Evolutionary conservation across 2,888 invertebrate species (phyloP).

Genomic region (Caradrina kadenii): DNA sequence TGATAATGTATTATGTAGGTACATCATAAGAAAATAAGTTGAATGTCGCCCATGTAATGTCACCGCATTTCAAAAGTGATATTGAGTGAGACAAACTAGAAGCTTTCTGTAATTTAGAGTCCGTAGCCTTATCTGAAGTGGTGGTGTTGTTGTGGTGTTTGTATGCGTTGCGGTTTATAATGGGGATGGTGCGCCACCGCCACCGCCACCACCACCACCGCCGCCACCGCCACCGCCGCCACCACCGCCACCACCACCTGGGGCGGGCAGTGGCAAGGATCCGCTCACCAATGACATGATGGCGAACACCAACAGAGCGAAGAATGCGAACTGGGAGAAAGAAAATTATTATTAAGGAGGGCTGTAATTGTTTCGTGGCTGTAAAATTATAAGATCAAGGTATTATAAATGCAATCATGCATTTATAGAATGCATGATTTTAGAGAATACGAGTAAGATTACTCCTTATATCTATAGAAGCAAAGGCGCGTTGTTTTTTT

Average conservation of each 20-base stretch:
- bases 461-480: too few species aligned
- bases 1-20: background rate
- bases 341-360: background rate
- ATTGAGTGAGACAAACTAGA: background rate
- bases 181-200: background rate
- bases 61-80: background rate
- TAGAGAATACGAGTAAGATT: too few species aligned
- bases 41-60: background rate
- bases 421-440: too few species aligned
- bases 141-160: background rate
- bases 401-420: too few species aligned
- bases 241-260: background rate
- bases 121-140: background rate
- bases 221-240: background rate
- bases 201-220: background rate
- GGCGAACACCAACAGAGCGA: background rate
- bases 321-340: background rate
- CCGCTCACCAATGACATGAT: background rate
- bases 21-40: background rate
- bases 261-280: background rate
- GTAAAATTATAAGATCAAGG: too few species aligned
- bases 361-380: too few species aligned
- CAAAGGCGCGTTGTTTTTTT: too few species aligned
- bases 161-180: background rate
- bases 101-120: background rate